Evolutionary conservation across 2,888 invertebrate genomes (phyloP).

Genomic region (Plutella xylostella): DNA sequence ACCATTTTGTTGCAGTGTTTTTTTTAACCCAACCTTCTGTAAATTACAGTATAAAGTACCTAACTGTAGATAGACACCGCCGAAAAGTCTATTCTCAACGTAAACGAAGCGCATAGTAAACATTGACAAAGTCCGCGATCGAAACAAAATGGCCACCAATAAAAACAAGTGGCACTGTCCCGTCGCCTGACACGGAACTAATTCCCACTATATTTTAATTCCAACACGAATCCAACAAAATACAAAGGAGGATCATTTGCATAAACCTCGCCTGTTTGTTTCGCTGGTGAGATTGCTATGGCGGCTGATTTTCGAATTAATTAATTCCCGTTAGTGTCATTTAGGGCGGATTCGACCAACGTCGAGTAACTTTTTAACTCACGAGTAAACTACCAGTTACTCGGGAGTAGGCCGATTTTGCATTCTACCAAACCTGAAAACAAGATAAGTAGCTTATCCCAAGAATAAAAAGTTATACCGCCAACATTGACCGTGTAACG

Average conservation of each 20-base stretch:
- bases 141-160: slow-evolving; percentile 26
- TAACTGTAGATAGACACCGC: background rate
- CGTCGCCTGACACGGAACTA: slow-evolving; percentile 66
- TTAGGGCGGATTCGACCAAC: too few relatives aligned
- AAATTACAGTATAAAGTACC: background rate
- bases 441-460: background rate
- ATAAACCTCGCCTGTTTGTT: slow-evolving; percentile 67
- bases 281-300: slow-evolving; percentile 57
- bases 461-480: too few relatives aligned
- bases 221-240: slow-evolving; percentile 59
- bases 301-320: background rate
- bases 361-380: too few relatives aligned
- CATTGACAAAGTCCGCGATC: background rate
- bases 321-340: background rate
- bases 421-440: background rate
- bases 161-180: slow-evolving; percentile 45
- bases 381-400: too few relatives aligned
- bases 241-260: slow-evolving; percentile 68
- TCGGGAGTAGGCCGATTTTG: too few relatives aligned
- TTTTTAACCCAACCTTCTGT: background rate
- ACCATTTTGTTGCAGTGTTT: background rate
- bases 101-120: background rate
- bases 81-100: background rate
- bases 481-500: too few relatives aligned
- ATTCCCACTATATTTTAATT: slow-evolving; percentile 68